Evolutionary conservation across 2,797 vertebrate genomes (phyloP).

Genomic region (Sorex maritimensis): DNA sequence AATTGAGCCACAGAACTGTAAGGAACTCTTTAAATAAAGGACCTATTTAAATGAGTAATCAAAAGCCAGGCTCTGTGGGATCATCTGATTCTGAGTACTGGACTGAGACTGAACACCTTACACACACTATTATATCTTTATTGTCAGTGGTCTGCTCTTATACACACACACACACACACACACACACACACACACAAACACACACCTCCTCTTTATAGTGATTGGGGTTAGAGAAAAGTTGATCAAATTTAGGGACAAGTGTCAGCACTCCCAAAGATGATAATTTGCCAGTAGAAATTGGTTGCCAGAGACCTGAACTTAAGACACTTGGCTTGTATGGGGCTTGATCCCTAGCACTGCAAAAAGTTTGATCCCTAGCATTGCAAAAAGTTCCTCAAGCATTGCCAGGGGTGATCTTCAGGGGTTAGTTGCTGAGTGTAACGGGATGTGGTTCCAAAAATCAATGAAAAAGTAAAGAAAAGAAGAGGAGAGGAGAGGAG

Average conservation of each 20-base stretch:
- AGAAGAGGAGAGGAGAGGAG: too few relatives aligned
- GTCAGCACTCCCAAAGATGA: background rate
- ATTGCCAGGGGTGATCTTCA: too few relatives aligned
- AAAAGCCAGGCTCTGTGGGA: background rate
- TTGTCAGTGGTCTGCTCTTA: background rate
- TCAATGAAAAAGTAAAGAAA: too few relatives aligned
- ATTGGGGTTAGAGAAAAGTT: background rate
- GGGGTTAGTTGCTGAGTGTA: too few relatives aligned
- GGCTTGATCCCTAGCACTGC: too few relatives aligned
- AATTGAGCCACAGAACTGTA: background rate
- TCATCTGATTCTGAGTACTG: background rate
- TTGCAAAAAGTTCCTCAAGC: too few relatives aligned
- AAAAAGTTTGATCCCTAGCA: too few relatives aligned
- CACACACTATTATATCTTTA: background rate
- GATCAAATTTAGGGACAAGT: background rate
- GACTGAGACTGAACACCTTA: background rate
- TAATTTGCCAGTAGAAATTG: background rate
- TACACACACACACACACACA: too few relatives aligned
- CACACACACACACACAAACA: too few relatives aligned
- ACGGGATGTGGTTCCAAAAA: too few relatives aligned
- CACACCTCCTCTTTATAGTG: background rate
- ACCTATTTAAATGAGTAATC: background rate
- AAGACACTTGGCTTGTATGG: too few relatives aligned
- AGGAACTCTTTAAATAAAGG: background rate
- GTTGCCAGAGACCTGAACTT: background rate